These are phyloP conservation scores for Jaculus jaculus DNA, from an alignment of 2,113 vertebrate species.

Conservation along the genomic window DNA sequence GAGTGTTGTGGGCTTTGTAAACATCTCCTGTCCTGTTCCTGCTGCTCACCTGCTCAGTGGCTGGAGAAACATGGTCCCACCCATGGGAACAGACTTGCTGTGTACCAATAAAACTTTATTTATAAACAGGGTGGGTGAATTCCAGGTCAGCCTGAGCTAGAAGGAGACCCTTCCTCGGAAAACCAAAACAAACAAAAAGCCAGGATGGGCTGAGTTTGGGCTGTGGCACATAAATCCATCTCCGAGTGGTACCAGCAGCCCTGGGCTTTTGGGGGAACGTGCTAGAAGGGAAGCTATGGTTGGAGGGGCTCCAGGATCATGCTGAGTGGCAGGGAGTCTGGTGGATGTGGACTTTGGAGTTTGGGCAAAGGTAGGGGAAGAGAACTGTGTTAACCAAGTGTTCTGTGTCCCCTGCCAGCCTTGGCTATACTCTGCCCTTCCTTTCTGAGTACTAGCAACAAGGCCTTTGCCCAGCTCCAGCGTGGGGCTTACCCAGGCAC, in stretches of 20 bases:
- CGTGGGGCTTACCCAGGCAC: not conserved
- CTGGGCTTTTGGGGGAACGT: no score
- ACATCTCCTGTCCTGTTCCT: no score
- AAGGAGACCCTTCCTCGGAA: no score
- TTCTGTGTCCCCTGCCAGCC: not conserved
- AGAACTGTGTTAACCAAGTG: no score
- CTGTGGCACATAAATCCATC: not conserved
- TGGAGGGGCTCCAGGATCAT: not conserved
- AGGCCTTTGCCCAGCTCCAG: not conserved
- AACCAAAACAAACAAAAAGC: no score
- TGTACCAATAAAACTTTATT: not conserved
- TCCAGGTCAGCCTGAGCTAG: no score
- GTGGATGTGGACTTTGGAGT: no score
- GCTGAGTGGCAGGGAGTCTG: not conserved
- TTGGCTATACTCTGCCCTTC: no score
- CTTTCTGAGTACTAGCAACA: not conserved
- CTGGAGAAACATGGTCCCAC: no score
- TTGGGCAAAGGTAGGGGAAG: not conserved
- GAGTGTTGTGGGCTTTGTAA: no score
- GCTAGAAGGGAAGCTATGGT: not conserved
- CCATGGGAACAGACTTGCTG: fast-evolving
- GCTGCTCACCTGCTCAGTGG: no score
- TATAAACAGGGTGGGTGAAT: not conserved
- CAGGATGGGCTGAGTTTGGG: no score
- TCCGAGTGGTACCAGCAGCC: not conserved